A percentile compares a stretch with the other conserved stretches of the same genome.
phyloP scores from a whole-genome alignment of 2,113 vertebrate species.

The Daphoenositta chrysoptera region DNA sequence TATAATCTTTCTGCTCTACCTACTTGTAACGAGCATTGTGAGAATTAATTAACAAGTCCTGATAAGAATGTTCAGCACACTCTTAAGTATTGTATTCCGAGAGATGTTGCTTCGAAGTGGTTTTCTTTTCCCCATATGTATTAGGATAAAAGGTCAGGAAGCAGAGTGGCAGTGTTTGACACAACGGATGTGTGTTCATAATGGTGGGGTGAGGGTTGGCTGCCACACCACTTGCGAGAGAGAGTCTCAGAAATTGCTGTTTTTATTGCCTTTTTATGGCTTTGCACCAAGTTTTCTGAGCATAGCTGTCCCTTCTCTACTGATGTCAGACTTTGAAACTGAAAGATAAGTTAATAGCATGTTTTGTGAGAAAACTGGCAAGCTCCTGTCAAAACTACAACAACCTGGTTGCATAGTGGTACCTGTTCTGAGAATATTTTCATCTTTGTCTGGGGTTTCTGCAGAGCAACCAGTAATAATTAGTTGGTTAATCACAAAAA shows the following conservation, averaged over 20 bases:
- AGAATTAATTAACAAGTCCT: conserved; percentile 33
- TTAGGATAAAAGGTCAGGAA: neutral
- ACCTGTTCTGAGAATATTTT: neutral
- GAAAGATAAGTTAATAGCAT: neutral
- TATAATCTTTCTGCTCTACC: neutral
- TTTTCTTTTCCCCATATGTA: neutral
- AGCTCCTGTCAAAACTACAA: neutral
- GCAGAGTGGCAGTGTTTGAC: neutral
- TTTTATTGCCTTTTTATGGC: neutral
- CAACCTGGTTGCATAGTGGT: neutral
- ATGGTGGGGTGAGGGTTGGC: neutral
- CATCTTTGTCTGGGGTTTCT: neutral
- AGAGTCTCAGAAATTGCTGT: neutral
- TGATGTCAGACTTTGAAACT: neutral
- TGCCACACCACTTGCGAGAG: accelerated
- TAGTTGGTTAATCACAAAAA: neutral
- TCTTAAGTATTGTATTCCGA: neutral
- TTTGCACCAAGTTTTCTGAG: neutral
- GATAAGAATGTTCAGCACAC: neutral
- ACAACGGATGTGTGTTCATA: neutral
- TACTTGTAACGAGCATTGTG: neutral
- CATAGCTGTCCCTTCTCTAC: neutral
- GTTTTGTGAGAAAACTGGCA: neutral
- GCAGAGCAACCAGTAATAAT: neutral
- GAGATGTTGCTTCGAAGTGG: neutral